Evolutionary conservation across 2,113 vertebrate genomes (phyloP), one percentile per base, ranked within the genome.

Genomic region (Peromyscus californicus): DNA sequence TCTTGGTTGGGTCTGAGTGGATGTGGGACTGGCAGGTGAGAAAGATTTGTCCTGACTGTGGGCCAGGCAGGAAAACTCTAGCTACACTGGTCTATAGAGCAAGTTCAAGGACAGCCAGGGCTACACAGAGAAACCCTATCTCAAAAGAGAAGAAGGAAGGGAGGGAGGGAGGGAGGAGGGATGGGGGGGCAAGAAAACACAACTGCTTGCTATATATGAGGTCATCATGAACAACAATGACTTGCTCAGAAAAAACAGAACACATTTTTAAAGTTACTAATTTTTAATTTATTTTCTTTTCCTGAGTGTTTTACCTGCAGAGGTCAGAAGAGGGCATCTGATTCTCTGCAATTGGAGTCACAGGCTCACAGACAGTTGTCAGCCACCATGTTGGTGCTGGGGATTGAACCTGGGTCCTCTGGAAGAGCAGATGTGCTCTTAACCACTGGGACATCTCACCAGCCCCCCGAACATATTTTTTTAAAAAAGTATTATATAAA

Each of bases 111-210:
- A 59, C 5, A 82, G 21, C 21, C 54, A 59, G 54, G 22, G 54
- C 33, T 24, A 59, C 10, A n/a, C 5, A 59, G 54, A 59, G 33
- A 59, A 82, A 59, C 36, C 10, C 5, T 59, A 5, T n/a, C 54
- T n/a, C 21, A 24, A 42, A 48, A 76, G 5, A 45, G 21, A 76
- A 7, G 4, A 5, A 42, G 10, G 19, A 13, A 13, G 4, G 39
- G 1, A 8, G 8, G 39, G 17, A 17, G 7, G 36, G 13, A 21
- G 17, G 7, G 3, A 5, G 1, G 16, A 5, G 1, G 7, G 7
- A 21, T 2, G 1, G 0, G 31, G 24, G 24, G 3, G 9, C 9
- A 2, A 4, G 6, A 29, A 65, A 36, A 5, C 3, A 1, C 4
- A 45, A 67, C 11, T 39, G 3, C 26, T 33, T 67, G 29, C 74